Evolutionary conservation across 2,888 invertebrate species (phyloP), one percentile per base, ranked within the genome.

Genomic region (Elmis aenea): DNA sequence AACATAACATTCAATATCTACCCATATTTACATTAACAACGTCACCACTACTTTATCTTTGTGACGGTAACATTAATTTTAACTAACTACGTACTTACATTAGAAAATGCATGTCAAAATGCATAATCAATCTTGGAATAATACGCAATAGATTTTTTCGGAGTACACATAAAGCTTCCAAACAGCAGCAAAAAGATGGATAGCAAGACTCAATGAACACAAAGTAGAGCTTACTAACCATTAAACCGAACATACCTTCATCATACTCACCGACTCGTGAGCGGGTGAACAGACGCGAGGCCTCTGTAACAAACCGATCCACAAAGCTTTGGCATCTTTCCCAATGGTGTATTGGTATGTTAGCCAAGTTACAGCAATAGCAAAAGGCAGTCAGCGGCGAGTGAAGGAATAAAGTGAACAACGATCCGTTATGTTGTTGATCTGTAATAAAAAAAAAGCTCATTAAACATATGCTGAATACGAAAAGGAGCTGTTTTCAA

Each of bases 371-470:
- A 66, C 92, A 91, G 60, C 90, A 83, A 67, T 86, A 85, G 72
- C 93, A 93, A 63, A 95, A 83, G 46, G 90, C 92, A 58, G 89
- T 86, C 61, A 95, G 74, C 25, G 96, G 95, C 59, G 89, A 87
- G 71, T 95, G 93, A 54, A 96, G 81, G 75, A 96, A 96, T 64
- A 95, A 74, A 13, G 95, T 95, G 71, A 96, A 93, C 52, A 96
- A 73, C 59, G 87, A 92, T 42, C 95, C 96, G 59, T 90, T 85
- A 74, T 83, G 83, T 59, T 83, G 83, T 55, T 83, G 80, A 69
- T 87, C 89, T 75, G 75, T 64, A 72, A 58, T 30, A 31, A 38
- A 43, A 37, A 45, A 40, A 50, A 44, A 16, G 5, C n/a, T 24
- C 5, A 6, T 10, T 11, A 5, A 5, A 6, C 25, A 24, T 5